Evolutionary conservation across 2,797 vertebrate genomes (phyloP).

Genomic region (Rhinoraja longicauda): DNA sequence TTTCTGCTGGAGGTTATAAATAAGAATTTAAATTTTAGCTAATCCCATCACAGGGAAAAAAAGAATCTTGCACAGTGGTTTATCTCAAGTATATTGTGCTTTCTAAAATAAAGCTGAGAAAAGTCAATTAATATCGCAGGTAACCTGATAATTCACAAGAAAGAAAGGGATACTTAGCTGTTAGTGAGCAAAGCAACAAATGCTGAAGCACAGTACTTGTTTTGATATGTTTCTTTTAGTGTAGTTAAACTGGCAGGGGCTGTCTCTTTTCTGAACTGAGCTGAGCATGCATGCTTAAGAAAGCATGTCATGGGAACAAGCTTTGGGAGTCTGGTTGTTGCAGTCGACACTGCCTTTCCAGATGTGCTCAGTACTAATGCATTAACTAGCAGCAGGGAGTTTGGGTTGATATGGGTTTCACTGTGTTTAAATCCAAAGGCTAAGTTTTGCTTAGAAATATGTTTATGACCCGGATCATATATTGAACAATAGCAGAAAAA

Average conservation of each 20-base stretch:
- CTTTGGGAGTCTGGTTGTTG: background rate
- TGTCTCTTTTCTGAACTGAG: conserved; percentile 2
- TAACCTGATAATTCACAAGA: background rate
- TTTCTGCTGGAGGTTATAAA: conserved; percentile 71
- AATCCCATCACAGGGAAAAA: conserved; percentile 60
- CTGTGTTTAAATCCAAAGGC: background rate
- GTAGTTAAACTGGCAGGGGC: conserved; percentile 19
- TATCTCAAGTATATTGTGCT: conserved; percentile 15
- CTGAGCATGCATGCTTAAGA: conserved; percentile 29
- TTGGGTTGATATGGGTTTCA: background rate
- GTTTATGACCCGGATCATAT: background rate
- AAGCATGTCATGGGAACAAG: conserved; percentile 31
- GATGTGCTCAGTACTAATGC: background rate
- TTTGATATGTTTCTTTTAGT: conserved; percentile 29
- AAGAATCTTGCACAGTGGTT: conserved; percentile 56
- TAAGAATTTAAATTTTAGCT: conserved; percentile 69
- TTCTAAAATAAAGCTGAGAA: background rate
- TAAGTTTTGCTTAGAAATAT: background rate
- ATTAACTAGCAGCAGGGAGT: background rate
- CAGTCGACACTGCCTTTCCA: conserved; percentile 7
- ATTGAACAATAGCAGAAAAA: background rate
- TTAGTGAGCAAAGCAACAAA: conserved; percentile 18
- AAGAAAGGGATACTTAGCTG: background rate
- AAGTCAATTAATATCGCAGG: background rate
- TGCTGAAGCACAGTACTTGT: conserved; percentile 9